A percentile compares a stretch with the other conserved stretches of the same genome.
Evolutionary conservation across 1,140 invertebrate genomes (phyloP).

Genomic region (Chironomus striatipennis): DNA sequence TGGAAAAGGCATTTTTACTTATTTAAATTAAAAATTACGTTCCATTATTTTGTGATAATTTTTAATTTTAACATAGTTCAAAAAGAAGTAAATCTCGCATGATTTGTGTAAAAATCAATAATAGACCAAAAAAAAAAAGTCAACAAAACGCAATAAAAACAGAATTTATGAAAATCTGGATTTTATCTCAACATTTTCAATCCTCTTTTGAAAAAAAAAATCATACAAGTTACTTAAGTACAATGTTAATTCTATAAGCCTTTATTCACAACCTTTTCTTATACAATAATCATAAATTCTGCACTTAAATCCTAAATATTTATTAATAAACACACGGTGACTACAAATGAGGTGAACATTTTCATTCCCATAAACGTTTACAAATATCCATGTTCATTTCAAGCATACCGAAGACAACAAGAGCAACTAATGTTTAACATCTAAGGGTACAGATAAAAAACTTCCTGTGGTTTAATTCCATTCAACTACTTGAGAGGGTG

Average conservation of each 20-base stretch:
- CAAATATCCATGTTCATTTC: neutral
- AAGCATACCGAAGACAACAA: neutral
- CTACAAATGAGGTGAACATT: neutral
- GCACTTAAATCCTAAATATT: constrained; percentile 19
- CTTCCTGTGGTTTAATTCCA: neutral
- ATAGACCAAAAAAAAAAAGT: too few species aligned
- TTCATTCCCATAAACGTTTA: neutral
- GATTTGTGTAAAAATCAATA: too few species aligned
- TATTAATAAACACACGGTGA: constrained; percentile 16
- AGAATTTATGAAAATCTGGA: neutral
- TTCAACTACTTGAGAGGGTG: neutral
- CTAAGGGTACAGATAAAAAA: neutral
- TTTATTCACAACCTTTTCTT: neutral
- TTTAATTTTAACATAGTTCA: too few species aligned
- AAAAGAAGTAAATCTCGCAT: too few species aligned
- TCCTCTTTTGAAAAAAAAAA: too few species aligned
- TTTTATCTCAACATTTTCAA: neutral
- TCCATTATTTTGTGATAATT: too few species aligned
- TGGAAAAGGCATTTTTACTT: too few species aligned
- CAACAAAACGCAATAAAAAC: neutral
- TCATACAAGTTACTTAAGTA: neutral
- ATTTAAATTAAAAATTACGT: too few species aligned
- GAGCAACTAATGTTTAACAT: too few species aligned
- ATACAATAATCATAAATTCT: constrained; percentile 16
- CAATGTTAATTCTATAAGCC: constrained; percentile 21